Evolutionary conservation across 2,888 invertebrate species (phyloP), one percentile per base, ranked within the genome.

Genomic region (Nyleta sp.): DNA sequence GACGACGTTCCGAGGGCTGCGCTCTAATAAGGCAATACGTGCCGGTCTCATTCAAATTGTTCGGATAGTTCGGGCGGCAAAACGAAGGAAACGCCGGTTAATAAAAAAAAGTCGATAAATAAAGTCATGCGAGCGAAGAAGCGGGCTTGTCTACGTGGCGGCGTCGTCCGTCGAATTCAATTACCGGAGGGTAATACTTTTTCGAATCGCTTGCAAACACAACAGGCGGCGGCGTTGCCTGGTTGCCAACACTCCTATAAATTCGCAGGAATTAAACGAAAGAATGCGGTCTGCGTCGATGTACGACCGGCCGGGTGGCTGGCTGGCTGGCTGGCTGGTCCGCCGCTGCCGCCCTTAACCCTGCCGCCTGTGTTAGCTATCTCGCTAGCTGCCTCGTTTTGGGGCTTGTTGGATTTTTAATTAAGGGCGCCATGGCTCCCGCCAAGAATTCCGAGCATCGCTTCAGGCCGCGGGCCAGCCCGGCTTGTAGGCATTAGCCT

Each of bases 221-320:
- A 85, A 83, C 84, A 82, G 64, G 73, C 76, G 55, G 72, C 71
- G 75, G 83, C 82, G 84, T 85, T 85, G 85, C 84, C 83, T 81
- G 73, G 80, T 83, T 84, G 85, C 85, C 84, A 84, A 82, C 84
- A 85, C 84, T 84, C 84, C 87, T 89, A 90, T 90, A 90, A 90
- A 90, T 90, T 90, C 88, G 87, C 87, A 87, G 89, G 89, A 90
- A 90, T 90, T 90, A 90, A 90, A 90, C 90, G 90, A 89, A 90
- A 90, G 90, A 90, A 90, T 90, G 90, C 86, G 90, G 89, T 89
- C 88, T 87, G 86, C 85, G 86, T 86, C 86, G 89, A 89, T 87
- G 88, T 88, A 86, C 88, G 86, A 87, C 82, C 87, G 80, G 82
- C 82, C 81, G 81, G 80, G 81, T 80, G 82, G 75, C 81, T 81